Evolutionary conservation across 2,888 invertebrate species (phyloP), one percentile per base, ranked within the genome.

Genomic region (Aporophyla nigra): DNA sequence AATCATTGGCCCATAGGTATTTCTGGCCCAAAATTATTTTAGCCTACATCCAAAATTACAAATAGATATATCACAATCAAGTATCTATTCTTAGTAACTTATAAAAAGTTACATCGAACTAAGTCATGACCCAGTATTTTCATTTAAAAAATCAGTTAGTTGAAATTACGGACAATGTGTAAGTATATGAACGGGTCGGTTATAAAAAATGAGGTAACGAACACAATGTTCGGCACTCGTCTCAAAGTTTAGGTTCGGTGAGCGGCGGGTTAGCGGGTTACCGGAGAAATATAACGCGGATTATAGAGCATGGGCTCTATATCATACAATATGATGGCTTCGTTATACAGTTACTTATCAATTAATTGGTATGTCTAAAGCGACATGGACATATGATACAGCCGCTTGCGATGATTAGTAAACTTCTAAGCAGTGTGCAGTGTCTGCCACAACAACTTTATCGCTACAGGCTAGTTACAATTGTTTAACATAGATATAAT

Each of bases 201-300:
- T 86, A 86, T 86, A 93, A 92, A 93, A 94, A 94, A 93, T 92
- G 92, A 93, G 93, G 94, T 90, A 94, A 94, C 82, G 90, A 91
- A 92, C 88, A 90, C 93, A 91, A 90, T 91, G 90, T 89, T 90
- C 88, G 87, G 82, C 86, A 88, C 86, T 87, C 84, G 88, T 89
- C 87, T 78, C 71, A 49, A 76, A 86, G 81, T 80, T 88, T 87
- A 83, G 82, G 77, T 71, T 74, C 65, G 79, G 78, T 84, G 84
- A 88, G 87, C 84, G 82, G 85, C 90, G 90, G 94, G 95, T 95
- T 92, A 95, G 91, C 92, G 86, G 94, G 93, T 93, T 93, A 94
- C 86, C 89, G 80, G 84, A 82, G 70, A 85, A 86, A 84, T 84
- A 70, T 72, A 82, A 86, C 82, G 83, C 71, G 77, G 74, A 78